Percentiles rank a stretch among this genome's conserved stretches.
Conservation (phyloP, 2,797 vertebrate genomes). For the Holocentrus rufus region DNA sequence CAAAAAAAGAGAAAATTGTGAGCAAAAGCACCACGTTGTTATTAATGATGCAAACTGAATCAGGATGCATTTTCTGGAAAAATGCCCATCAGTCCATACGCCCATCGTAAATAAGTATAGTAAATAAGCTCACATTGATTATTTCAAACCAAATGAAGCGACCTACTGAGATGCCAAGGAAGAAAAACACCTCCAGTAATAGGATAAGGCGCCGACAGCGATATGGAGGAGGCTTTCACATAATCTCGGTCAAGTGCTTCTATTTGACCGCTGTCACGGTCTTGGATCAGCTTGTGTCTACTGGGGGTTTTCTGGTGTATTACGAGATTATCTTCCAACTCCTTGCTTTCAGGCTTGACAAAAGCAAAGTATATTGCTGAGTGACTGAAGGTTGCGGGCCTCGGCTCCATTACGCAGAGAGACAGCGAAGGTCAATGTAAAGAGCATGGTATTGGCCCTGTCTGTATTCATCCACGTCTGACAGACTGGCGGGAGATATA, state of each 20-base stretch:
- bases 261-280: conserved; percentile 65
- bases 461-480: conserved; percentile 31
- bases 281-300: conserved; percentile 38
- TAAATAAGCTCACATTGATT: conserved; percentile 41
- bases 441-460: conserved; percentile 57
- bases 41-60: no score
- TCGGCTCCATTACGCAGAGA: conserved; percentile 56
- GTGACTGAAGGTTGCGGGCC: conserved; percentile 50
- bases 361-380: conserved; percentile 20
- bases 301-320: conserved; percentile 30
- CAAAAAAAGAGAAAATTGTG: no score
- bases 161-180: not conserved
- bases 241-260: conserved; percentile 70
- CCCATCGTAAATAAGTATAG: not conserved
- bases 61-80: no score
- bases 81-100: not conserved
- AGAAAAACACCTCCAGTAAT: conserved; percentile 6
- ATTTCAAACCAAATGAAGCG: conserved; percentile 37
- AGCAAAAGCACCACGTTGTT: no score
- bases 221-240: conserved; percentile 44
- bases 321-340: conserved; percentile 50
- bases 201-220: conserved; percentile 36
- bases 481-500: conserved; percentile 2
- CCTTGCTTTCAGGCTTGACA: conserved; percentile 37
- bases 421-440: conserved; percentile 79